Base-by-base conservation (phyloP, 2,113 vertebrate genomes). In the Daboia siamensis region DNA sequence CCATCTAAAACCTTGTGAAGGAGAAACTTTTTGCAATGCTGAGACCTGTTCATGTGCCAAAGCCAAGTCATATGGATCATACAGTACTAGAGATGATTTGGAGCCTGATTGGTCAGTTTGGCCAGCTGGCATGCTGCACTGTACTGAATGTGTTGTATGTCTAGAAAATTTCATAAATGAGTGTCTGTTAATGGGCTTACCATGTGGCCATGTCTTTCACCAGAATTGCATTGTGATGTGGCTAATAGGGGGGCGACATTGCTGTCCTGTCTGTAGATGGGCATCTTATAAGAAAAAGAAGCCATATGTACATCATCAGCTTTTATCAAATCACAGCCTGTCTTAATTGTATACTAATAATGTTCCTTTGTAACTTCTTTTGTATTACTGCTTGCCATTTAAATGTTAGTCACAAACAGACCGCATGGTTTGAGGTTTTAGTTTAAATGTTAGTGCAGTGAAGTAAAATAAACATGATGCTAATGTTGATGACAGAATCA, bases 261-360 rank as follows among this genome's bases (percentile, higher is more conserved):
- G 99, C 96, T 99, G 99, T 93, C 99, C 99, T 0, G 99, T 99
- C 90, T 99, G 99, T 91, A 98, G 99, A 94, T 99, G 99, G 99
- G 98, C 98, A 61, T 99, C 99, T 5, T 99, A 99, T 96, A 99
- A 99, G 95, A 99, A 98, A 94, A 99, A 98, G 96, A 97, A 98
- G 95, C 93, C 96, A 95, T 98, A 96, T 95, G 94, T 94, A 91
- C 97, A 95, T 15, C 96, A 95, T 21, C 97, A 96, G 93, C 96
- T 94, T 92, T 93, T 94, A 95, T 94, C 95, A 0, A 94, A 55
- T 17, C 95, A 96, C 26, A 33, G 87, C 94, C 96, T 96, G 1
- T 97, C 97, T 55, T 98, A 97, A 97, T 96, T 85, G 94, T 93
- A 93, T 91, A 94, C 96, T 56, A 55, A 91, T 51, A 56, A 10